phyloP scores from a whole-genome alignment of 2,888 invertebrate genomes.

The Allophyes oxyacanthae region DNA sequence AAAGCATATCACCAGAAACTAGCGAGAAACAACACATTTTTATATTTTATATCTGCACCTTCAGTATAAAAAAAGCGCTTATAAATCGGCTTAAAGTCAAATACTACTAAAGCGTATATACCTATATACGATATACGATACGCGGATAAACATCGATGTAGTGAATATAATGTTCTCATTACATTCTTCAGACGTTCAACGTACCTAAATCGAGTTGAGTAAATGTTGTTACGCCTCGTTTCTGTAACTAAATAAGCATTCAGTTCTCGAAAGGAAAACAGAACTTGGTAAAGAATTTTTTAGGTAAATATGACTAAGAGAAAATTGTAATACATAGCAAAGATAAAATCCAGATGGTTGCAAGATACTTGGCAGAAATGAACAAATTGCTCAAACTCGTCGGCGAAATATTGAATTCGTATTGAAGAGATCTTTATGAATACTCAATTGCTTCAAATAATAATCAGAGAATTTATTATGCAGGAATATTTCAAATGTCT shows the following conservation, averaged over 20 bases:
- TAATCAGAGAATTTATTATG: constrained; percentile 55
- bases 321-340: constrained; percentile 71
- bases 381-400: constrained; percentile 66
- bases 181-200: constrained; percentile 75
- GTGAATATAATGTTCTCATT: constrained; percentile 60
- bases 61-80: too few relatives aligned
- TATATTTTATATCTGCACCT: too few relatives aligned
- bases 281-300: constrained; percentile 65
- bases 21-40: too few relatives aligned
- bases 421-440: constrained; percentile 63
- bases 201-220: constrained; percentile 73
- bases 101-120: constrained; percentile 2
- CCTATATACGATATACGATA: constrained; percentile 4
- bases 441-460: constrained; percentile 63
- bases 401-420: constrained; percentile 65
- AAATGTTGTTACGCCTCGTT: constrained; percentile 73
- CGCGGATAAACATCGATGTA: constrained; percentile 20
- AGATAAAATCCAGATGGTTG: constrained; percentile 75
- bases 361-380: constrained; percentile 61
- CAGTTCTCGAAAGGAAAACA: constrained; percentile 71
- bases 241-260: constrained; percentile 75
- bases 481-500: constrained; percentile 34
- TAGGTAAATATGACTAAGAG: constrained; percentile 70
- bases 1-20: too few relatives aligned
- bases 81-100: not conserved